Conservation (phyloP, 2,888 invertebrate genomes). For the Blastobasis lacticolella region DNA sequence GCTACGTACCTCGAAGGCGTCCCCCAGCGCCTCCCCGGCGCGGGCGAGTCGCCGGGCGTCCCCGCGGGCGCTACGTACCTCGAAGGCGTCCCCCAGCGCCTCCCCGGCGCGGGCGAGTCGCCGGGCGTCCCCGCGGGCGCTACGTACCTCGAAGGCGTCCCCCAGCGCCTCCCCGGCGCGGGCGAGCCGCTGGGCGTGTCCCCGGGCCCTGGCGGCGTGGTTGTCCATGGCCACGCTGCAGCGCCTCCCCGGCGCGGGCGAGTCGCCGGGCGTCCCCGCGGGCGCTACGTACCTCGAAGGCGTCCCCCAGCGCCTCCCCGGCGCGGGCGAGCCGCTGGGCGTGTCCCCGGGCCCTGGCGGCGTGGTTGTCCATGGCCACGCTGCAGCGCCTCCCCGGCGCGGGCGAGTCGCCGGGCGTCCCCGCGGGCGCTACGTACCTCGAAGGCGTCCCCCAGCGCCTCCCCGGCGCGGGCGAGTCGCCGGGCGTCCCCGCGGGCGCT, state of each 20-base stretch:
- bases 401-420: conserved; percentile 85
- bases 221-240: conserved; percentile 87
- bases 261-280: conserved; percentile 87
- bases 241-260: conserved; percentile 80
- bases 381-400: conserved; percentile 84
- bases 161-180: conserved; percentile 49
- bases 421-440: conserved; percentile 88
- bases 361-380: conserved; percentile 86
- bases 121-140: conserved; percentile 60
- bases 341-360: conserved; percentile 71
- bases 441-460: conserved; percentile 61
- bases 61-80: conserved; percentile 76
- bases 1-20: conserved; percentile 81
- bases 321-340: conserved; percentile 75
- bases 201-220: conserved; percentile 76
- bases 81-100: conserved; percentile 61
- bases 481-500: conserved; percentile 62
- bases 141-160: conserved; percentile 79
- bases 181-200: conserved; percentile 74
- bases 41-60: conserved; percentile 76
- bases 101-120: conserved; percentile 70
- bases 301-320: conserved; percentile 47
- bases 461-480: conserved; percentile 70
- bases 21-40: conserved; percentile 48
- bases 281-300: conserved; percentile 84